Base-by-base conservation (phyloP, 2,888 invertebrate genomes). In the Colletes collaris region DNA sequence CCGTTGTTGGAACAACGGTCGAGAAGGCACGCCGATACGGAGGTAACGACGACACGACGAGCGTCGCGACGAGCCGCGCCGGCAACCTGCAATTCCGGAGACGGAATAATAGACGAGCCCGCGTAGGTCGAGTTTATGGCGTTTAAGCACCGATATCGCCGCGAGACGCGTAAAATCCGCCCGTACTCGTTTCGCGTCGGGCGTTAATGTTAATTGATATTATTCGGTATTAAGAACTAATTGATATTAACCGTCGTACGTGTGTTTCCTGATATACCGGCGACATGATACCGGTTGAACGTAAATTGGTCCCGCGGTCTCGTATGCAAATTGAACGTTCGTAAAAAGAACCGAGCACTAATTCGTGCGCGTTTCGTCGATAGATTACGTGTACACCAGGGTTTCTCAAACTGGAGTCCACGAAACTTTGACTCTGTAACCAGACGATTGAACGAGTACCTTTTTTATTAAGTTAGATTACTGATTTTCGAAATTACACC, bases 31-130 rank as follows among this genome's bases (percentile, higher is more conserved):
- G 19, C 49, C 63, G 79, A 72, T 72, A 72, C 76, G 58, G 27
- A 35, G 64, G 40, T 59, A 70, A 52, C 66, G 67, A 60, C 56
- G 72, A 73, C 58, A 68, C 59, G 63, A 50, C 53, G 13, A 53
- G 50, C 52, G 27, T 67, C 49, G 49, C 68, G 63, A 70, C 75
- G 58, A 53, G 27, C 63, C 19, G 37, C 19, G 62, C 60, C 50
- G 27, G 50, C 66, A 79, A 76, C 81, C 75, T 35, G 79, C 81
- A 79, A 75, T 79, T 55, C 79, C 66, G 55, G 27, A 64, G 59
- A 66, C 37, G 66, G 79, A 79, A 79, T 74, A 79, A 79, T 81
- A 81, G 81, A 75, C 74, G 65, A 69, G 72, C 53, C 49, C 49
- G 76, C 67, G 76, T 79, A 65, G 76, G 71, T 49, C 53, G 76